Evolutionary conservation across 2,888 invertebrate species (phyloP).

Genomic region (Spisula solida): DNA sequence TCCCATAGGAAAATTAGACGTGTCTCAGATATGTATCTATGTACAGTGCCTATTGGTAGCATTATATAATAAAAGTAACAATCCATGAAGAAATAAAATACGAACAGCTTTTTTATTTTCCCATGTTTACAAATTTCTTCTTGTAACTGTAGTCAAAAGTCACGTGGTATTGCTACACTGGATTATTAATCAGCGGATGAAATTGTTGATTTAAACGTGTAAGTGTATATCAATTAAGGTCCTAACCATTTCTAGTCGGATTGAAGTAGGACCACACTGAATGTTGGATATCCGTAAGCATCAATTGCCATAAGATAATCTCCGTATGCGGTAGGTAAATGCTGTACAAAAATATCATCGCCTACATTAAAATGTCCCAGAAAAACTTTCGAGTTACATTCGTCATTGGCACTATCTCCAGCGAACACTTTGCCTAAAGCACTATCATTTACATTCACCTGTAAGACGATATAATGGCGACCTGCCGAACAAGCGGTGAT

Average conservation of each 20-base stretch:
- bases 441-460: conserved; percentile 6
- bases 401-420: conserved; percentile 13
- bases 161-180: no score
- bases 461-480: conserved; percentile 25
- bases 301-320: neutral
- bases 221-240: no score
- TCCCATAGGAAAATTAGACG: no score
- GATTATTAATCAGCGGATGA: no score
- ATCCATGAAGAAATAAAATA: no score
- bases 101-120: no score
- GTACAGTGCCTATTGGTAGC: no score
- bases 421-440: conserved; percentile 31
- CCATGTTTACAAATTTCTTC: no score
- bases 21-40: no score
- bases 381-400: conserved; percentile 23
- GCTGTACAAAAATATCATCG: conserved; percentile 45
- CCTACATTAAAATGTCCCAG: neutral
- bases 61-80: no score
- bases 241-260: neutral
- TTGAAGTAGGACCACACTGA: conserved; percentile 32
- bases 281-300: conserved; percentile 2
- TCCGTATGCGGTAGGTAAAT: neutral
- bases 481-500: conserved; percentile 32
- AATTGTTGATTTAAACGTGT: no score
- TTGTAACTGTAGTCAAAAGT: no score